Conservation (phyloP, 2,113 vertebrate genomes). For the Heterochromis multidens region DNA sequence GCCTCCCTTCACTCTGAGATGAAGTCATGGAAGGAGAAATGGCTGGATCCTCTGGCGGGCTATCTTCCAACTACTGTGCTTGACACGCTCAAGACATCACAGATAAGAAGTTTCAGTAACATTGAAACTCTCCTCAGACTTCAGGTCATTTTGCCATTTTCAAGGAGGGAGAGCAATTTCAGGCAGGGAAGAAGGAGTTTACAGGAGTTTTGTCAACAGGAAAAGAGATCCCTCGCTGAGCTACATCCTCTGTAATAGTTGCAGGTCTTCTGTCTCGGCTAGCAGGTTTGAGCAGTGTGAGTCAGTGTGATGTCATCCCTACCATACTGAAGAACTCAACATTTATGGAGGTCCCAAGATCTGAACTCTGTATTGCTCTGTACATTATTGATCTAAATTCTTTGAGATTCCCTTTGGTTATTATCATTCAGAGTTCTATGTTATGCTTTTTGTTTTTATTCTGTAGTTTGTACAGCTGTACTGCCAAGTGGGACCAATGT, state of each 20-base stretch:
- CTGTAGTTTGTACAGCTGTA: slow-evolving; percentile 73
- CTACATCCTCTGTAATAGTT: slow-evolving; percentile 71
- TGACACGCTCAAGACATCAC: slow-evolving; percentile 73
- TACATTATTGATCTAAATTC: slow-evolving; percentile 62
- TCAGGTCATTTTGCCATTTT: slow-evolving; percentile 74
- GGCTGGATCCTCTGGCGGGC: slow-evolving; percentile 65
- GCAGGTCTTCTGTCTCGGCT: slow-evolving; percentile 37
- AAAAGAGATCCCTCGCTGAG: slow-evolving; percentile 61
- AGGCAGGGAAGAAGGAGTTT: slow-evolving; percentile 71
- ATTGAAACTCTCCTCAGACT: slow-evolving; percentile 77
- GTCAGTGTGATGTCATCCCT: slow-evolving; percentile 33
- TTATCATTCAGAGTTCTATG: slow-evolving; percentile 43
- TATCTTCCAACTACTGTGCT: slow-evolving; percentile 74
- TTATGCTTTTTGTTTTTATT: slow-evolving; percentile 38
- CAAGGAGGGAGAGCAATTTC: slow-evolving; percentile 73
- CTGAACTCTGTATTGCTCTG: slow-evolving; percentile 49
- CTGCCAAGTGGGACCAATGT: slow-evolving; percentile 78
- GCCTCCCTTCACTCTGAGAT: slow-evolving; percentile 70
- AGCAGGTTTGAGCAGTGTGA: slow-evolving; percentile 20
- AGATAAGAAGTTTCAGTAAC: slow-evolving; percentile 74
- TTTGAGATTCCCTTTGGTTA: slow-evolving; percentile 49
- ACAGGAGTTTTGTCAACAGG: slow-evolving; percentile 67
- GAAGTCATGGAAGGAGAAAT: slow-evolving; percentile 75
- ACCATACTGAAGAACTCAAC: slow-evolving; percentile 52
- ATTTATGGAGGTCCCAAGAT: slow-evolving; percentile 39